These are phyloP conservation scores for Mesopsocus fuscifrons DNA, from an alignment of 2,888 invertebrate species.

Conservation along the genomic window DNA sequence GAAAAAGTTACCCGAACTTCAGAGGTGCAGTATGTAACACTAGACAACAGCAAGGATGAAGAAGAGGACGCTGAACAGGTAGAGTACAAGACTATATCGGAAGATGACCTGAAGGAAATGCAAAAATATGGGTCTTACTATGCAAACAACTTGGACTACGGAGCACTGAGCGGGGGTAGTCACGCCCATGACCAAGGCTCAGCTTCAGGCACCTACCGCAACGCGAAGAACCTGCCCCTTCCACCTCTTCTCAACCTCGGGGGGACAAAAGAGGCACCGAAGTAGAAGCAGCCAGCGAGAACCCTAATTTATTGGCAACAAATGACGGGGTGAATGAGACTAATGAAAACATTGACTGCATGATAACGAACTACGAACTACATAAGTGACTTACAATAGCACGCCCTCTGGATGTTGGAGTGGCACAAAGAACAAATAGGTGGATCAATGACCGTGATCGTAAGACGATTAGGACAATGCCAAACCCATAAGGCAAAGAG, in stretches of 20 bases:
- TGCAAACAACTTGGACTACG: slow-evolving; percentile 6
- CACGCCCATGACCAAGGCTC: not conserved
- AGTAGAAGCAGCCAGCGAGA: too few relatives aligned
- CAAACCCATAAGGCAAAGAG: too few relatives aligned
- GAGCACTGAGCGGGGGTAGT: not conserved
- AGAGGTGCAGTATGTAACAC: not conserved
- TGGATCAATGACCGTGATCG: too few relatives aligned
- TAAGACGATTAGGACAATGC: too few relatives aligned
- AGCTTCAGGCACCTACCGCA: not conserved
- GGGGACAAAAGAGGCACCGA: not conserved
- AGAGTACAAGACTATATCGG: slow-evolving; percentile 6
- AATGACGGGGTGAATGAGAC: too few relatives aligned
- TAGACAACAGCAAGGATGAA: not conserved
- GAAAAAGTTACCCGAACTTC: slow-evolving; percentile 2
- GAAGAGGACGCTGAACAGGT: slow-evolving; percentile 3
- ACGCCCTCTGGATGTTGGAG: too few relatives aligned
- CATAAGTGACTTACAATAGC: too few relatives aligned
- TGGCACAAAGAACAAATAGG: too few relatives aligned
- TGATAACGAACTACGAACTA: too few relatives aligned
- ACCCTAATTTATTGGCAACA: too few relatives aligned
- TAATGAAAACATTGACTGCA: too few relatives aligned
- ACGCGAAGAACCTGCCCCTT: not conserved
- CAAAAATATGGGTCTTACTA: not conserved
- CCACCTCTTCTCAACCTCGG: not conserved
- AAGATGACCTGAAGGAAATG: slow-evolving; percentile 5